phyloP scores from a whole-genome alignment of 2,113 vertebrate genomes.

The Ascaphus truei region DNA sequence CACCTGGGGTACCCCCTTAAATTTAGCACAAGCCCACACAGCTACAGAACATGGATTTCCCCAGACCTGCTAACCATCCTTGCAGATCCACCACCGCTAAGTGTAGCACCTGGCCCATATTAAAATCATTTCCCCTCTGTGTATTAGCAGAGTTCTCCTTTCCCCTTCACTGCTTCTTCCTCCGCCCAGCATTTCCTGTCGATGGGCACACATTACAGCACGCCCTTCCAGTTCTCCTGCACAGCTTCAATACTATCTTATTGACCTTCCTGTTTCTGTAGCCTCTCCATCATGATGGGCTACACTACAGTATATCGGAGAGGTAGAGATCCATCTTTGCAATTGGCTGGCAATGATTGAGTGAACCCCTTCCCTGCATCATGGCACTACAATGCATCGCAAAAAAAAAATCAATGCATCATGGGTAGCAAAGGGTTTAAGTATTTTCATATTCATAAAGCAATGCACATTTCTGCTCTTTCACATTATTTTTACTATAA shows the following conservation, averaged over 20 bases:
- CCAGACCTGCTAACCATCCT: constrained; percentile 19
- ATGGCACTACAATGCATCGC: too few relatives aligned
- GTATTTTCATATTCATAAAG: too few relatives aligned
- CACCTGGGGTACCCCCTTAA: constrained; percentile 5
- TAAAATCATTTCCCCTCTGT: constrained; percentile 34
- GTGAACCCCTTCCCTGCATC: too few relatives aligned
- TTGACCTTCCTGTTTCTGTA: background rate
- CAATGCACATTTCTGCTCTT: too few relatives aligned
- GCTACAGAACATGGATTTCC: constrained; percentile 24
- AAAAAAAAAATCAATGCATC: too few relatives aligned
- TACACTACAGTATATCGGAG: too few relatives aligned
- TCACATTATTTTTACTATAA: too few relatives aligned
- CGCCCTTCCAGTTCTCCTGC: background rate
- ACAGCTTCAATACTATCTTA: too few relatives aligned
- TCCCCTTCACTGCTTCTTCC: background rate
- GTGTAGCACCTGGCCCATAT: constrained; percentile 14
- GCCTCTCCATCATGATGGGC: too few relatives aligned
- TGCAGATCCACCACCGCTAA: constrained; percentile 35
- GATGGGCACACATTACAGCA: background rate
- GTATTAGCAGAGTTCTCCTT: constrained; percentile 15
- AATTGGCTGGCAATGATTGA: too few relatives aligned
- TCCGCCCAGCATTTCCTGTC: background rate
- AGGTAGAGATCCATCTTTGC: too few relatives aligned
- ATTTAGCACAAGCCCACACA: background rate
- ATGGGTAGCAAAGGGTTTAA: too few relatives aligned